Evolutionary conservation across 2,113 vertebrate species (phyloP).

Genomic region (Upupa epops): DNA sequence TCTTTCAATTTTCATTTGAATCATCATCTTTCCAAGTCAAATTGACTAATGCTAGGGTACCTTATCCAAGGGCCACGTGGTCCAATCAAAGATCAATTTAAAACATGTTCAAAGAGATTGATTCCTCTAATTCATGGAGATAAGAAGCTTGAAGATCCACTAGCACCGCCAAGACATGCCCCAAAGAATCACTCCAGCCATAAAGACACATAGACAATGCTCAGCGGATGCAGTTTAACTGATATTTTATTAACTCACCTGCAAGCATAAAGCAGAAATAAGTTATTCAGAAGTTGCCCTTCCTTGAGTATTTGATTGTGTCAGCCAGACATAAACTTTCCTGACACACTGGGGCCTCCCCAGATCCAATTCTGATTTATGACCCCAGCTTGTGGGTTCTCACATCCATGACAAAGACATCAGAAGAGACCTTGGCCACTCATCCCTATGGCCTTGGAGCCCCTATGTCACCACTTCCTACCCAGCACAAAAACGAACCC

Average conservation of each 20-base stretch:
- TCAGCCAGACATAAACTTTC: background rate
- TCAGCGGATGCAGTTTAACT: background rate
- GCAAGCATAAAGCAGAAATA: background rate
- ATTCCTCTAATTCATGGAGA: constrained; percentile 25
- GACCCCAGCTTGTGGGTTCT: fast-evolving
- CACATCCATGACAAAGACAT: background rate
- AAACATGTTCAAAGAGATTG: constrained; percentile 20
- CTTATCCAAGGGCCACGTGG: constrained; percentile 29
- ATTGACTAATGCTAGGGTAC: constrained; percentile 47
- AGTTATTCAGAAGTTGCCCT: background rate
- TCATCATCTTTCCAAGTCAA: constrained; percentile 57
- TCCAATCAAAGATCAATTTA: constrained; percentile 61
- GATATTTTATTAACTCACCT: constrained; percentile 36
- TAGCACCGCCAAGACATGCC: background rate
- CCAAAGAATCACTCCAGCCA: background rate
- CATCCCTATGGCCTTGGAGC: fast-evolving
- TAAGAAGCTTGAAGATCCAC: constrained; percentile 8
- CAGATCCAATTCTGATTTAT: background rate
- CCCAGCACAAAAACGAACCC: background rate
- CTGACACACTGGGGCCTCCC: fast-evolving
- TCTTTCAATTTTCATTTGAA: constrained; percentile 64
- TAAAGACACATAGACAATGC: background rate
- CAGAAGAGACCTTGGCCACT: background rate
- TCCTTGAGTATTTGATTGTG: background rate
- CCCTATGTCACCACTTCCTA: fast-evolving